These are phyloP conservation scores for Eristalis arbustorum DNA, from an alignment of 2,888 invertebrate genomes.

Conservation along the genomic window DNA sequence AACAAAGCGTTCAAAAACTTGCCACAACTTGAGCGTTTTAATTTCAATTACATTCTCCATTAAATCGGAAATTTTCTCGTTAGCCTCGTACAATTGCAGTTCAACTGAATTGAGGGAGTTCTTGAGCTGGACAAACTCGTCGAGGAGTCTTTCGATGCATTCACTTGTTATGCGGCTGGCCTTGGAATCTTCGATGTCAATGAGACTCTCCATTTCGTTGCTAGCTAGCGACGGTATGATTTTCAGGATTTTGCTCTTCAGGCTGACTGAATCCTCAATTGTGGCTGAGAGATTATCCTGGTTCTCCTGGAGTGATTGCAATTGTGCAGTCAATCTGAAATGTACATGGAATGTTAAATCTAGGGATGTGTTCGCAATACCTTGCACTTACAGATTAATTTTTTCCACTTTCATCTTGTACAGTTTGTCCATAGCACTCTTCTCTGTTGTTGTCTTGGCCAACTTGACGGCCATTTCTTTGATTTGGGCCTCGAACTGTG, in stretches of 20 bases:
- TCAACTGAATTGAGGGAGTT: slow-evolving; percentile 77
- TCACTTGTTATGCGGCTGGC: slow-evolving; percentile 75
- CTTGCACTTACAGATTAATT: slow-evolving; percentile 73
- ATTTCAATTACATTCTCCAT: slow-evolving; percentile 77
- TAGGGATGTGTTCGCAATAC: too few species aligned
- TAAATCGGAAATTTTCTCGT: slow-evolving; percentile 79
- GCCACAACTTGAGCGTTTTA: neutral
- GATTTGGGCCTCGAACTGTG: slow-evolving; percentile 75
- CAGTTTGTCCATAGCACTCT: slow-evolving; percentile 77
- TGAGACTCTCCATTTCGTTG: slow-evolving; percentile 77
- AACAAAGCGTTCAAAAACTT: neutral
- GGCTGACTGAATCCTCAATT: slow-evolving; percentile 74
- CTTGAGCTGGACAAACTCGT: slow-evolving; percentile 77
- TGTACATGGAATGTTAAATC: neutral
- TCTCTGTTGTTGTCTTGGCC: slow-evolving; percentile 75
- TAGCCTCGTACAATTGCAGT: slow-evolving; percentile 79
- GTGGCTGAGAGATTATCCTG: slow-evolving; percentile 61
- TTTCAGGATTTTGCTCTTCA: slow-evolving; percentile 78
- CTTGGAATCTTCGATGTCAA: slow-evolving; percentile 74
- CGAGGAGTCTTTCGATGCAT: slow-evolving; percentile 77
- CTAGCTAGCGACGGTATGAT: slow-evolving; percentile 76
- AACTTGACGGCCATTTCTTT: slow-evolving; percentile 75
- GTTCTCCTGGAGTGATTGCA: slow-evolving; percentile 74
- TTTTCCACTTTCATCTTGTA: slow-evolving; percentile 78
- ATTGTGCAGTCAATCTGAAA: slow-evolving; percentile 72